phyloP scores from a whole-genome alignment of 2,797 vertebrate genomes.

The Dallia pectoralis region DNA sequence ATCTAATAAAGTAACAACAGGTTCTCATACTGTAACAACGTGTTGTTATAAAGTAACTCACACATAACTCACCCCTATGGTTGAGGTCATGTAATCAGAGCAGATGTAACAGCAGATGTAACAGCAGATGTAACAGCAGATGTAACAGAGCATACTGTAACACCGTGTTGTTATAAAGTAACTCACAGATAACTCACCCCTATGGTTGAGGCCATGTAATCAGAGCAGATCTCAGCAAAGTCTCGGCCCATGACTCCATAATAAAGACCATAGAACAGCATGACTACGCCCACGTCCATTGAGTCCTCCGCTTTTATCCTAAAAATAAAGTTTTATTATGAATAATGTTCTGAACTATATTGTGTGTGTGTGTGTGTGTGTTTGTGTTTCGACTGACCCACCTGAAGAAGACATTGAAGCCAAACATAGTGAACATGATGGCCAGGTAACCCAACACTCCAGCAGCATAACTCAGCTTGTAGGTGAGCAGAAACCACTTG shows the following conservation, averaged over 20 bases:
- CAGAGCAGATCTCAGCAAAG: conserved; percentile 77
- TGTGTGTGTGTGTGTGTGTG: background rate
- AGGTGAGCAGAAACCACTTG: conserved; percentile 79
- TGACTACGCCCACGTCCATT: conserved; percentile 69
- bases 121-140: too few relatives aligned
- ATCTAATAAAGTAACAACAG: too few relatives aligned
- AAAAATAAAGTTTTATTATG: background rate
- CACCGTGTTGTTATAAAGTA: too few relatives aligned
- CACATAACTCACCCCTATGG: conserved; percentile 51
- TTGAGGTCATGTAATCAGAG: conserved; percentile 76
- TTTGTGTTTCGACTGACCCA: conserved; percentile 27
- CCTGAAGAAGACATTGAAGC: conserved; percentile 78
- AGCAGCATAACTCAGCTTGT: conserved; percentile 73
- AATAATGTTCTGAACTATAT: too few relatives aligned
- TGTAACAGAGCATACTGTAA: background rate
- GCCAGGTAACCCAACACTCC: conserved; percentile 72
- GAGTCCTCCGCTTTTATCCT: conserved; percentile 63
- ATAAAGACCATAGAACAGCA: conserved; percentile 75
- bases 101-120: too few relatives aligned
- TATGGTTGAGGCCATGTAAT: conserved; percentile 74
- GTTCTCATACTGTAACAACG: background rate
- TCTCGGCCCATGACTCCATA: conserved; percentile 71
- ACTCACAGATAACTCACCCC: conserved; percentile 46
- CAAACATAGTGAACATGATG: conserved; percentile 78
- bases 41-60: background rate